Percentiles rank a stretch among this genome's conserved stretches.
phyloP scores from a whole-genome alignment of 2,113 vertebrate species.

The Onychorhynchus coronatus region DNA sequence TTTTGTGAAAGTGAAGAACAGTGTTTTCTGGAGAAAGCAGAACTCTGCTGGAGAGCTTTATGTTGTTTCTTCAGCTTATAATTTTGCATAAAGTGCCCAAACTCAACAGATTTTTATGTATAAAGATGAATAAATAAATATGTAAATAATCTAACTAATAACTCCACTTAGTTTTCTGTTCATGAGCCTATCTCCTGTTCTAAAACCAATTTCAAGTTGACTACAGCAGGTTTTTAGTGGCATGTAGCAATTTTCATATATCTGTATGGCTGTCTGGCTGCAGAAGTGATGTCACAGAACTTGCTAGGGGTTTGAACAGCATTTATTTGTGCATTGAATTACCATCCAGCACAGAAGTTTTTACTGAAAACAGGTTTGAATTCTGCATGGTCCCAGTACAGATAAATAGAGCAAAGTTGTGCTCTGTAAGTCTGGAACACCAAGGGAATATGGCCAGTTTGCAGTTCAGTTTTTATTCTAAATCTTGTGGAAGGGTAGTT shows the following conservation, averaged over 20 bases:
- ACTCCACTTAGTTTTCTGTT: background rate
- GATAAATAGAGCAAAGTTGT: background rate
- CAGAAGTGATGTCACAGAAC: background rate
- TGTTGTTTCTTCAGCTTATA: conserved; percentile 25
- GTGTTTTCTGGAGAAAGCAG: background rate
- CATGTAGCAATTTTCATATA: background rate
- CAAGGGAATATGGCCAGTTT: background rate
- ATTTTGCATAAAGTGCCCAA: conserved; percentile 7
- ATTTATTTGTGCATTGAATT: background rate
- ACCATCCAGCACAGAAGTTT: background rate
- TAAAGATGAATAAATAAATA: conserved; percentile 26
- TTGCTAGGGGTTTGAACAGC: background rate
- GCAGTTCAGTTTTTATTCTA: background rate
- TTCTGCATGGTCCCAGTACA: background rate
- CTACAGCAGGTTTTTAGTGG: background rate
- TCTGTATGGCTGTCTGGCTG: background rate
- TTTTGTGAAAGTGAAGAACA: background rate
- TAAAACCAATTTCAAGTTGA: background rate
- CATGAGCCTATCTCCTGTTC: background rate
- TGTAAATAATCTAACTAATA: background rate
- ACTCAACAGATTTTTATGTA: conserved; percentile 1
- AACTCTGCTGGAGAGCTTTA: background rate
- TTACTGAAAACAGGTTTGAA: background rate
- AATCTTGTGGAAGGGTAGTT: background rate
- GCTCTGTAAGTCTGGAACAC: background rate